These are phyloP conservation scores for Eristalis intricaria DNA, from an alignment of 2,888 invertebrate genomes.

Conservation along the genomic window DNA sequence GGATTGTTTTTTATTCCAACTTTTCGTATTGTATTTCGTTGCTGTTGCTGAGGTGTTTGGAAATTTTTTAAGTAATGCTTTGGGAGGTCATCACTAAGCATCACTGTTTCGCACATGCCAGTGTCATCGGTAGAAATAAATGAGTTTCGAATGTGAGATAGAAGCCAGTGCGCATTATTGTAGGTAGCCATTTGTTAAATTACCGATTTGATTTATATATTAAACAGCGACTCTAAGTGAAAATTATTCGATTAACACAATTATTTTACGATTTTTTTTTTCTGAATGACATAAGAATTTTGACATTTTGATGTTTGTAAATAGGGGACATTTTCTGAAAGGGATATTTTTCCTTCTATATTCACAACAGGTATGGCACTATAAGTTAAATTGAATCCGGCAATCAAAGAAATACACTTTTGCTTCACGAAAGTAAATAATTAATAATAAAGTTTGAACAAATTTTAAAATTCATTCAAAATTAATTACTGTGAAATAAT, in stretches of 20 bases:
- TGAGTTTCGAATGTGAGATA: slow-evolving; percentile 95
- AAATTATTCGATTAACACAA: slow-evolving; percentile 23
- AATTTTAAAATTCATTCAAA: no score
- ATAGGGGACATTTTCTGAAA: slow-evolving; percentile 47
- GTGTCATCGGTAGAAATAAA: slow-evolving; percentile 98
- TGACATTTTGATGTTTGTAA: slow-evolving; percentile 62
- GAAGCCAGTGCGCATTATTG: slow-evolving; percentile 95
- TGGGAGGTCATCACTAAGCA: slow-evolving; percentile 92
- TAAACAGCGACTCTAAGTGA: neutral
- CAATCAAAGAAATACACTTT: no score
- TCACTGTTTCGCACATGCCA: slow-evolving; percentile 95
- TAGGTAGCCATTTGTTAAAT: slow-evolving; percentile 91
- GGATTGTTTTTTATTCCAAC: slow-evolving; percentile 70
- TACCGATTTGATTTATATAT: slow-evolving; percentile 16
- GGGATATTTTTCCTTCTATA: slow-evolving; percentile 33
- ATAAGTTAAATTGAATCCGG: neutral
- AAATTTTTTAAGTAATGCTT: slow-evolving; percentile 83
- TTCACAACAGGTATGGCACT: neutral
- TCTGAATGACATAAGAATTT: slow-evolving; percentile 59
- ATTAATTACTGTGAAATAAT: no score
- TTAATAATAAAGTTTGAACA: no score
- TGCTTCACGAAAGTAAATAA: no score
- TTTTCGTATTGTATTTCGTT: slow-evolving; percentile 45
- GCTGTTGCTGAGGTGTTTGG: slow-evolving; percentile 77
- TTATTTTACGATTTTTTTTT: slow-evolving; percentile 19